Percentiles rank a stretch among this genome's conserved stretches.
Evolutionary conservation across 2,113 vertebrate species (phyloP).

Genomic region (Tragelaphus strepsiceros): DNA sequence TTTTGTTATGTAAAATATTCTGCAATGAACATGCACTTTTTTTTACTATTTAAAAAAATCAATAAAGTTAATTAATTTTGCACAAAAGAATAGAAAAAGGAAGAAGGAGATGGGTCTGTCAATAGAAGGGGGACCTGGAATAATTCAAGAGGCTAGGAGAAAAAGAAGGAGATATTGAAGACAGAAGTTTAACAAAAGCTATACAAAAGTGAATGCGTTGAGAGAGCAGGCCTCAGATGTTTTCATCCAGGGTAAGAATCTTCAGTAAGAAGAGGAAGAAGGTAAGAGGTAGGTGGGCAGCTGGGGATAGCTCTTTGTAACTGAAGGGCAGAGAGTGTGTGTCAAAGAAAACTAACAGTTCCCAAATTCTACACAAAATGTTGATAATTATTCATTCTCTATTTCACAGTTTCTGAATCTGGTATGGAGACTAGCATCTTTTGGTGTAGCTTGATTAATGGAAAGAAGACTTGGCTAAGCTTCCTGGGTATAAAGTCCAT

Average conservation of each 20-base stretch:
- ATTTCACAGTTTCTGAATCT: neutral
- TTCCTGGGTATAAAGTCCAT: neutral
- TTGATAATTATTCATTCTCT: neutral
- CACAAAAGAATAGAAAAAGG: neutral
- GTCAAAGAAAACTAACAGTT: neutral
- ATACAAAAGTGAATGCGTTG: neutral
- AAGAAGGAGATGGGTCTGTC: neutral
- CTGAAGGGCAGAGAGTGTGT: neutral
- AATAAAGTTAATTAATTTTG: neutral
- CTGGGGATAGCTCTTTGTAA: neutral
- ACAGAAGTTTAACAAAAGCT: neutral
- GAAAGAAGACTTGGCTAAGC: neutral
- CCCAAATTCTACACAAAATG: neutral
- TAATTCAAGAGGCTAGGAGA: neutral
- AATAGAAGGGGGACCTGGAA: neutral
- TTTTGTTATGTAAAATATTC: conserved; percentile 4
- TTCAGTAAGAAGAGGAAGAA: neutral
- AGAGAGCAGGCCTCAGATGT: neutral
- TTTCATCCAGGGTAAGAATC: neutral
- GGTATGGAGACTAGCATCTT: neutral
- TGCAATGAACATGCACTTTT: neutral
- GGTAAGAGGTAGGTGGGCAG: neutral
- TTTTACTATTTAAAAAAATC: neutral
- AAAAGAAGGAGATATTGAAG: neutral
- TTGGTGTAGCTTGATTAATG: neutral